Percentiles rank a stretch among this genome's conserved stretches.
Evolutionary conservation across 2,113 vertebrate genomes (phyloP).

Genomic region (Colistium nudipinnis): DNA sequence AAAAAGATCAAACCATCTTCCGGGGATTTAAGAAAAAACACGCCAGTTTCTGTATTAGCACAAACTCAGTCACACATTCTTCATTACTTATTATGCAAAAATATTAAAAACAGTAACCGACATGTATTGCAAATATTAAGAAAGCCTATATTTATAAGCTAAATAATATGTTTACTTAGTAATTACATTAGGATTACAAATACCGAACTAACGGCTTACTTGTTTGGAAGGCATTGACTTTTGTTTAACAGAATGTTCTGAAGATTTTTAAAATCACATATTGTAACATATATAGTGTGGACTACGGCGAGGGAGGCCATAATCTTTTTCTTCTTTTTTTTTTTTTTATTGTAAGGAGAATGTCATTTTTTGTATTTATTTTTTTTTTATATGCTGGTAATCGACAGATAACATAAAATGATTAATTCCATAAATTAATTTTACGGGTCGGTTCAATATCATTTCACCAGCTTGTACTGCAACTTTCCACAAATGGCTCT

Average conservation of each 20-base stretch:
- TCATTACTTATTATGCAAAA: too few species aligned
- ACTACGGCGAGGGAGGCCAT: background rate
- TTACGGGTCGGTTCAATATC: background rate
- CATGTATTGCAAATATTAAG: background rate
- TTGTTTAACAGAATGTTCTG: too few species aligned
- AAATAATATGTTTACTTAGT: background rate
- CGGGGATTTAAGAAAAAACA: slow-evolving; percentile 22
- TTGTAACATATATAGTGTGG: background rate
- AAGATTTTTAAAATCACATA: background rate
- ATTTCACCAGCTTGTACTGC: background rate
- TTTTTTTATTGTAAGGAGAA: background rate
- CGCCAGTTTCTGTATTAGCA: background rate
- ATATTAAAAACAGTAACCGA: too few species aligned
- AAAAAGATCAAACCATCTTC: slow-evolving; percentile 20
- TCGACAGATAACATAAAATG: background rate
- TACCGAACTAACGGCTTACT: too few species aligned
- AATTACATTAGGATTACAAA: too few species aligned
- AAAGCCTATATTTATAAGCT: background rate
- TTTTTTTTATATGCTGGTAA: background rate
- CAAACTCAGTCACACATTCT: background rate
- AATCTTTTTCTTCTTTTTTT: background rate
- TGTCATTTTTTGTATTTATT: background rate
- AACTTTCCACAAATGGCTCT: slow-evolving; percentile 14
- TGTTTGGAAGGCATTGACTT: too few species aligned
- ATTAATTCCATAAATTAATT: background rate